phyloP scores from a whole-genome alignment of 2,113 vertebrate genomes.

The Spea bombifrons region DNA sequence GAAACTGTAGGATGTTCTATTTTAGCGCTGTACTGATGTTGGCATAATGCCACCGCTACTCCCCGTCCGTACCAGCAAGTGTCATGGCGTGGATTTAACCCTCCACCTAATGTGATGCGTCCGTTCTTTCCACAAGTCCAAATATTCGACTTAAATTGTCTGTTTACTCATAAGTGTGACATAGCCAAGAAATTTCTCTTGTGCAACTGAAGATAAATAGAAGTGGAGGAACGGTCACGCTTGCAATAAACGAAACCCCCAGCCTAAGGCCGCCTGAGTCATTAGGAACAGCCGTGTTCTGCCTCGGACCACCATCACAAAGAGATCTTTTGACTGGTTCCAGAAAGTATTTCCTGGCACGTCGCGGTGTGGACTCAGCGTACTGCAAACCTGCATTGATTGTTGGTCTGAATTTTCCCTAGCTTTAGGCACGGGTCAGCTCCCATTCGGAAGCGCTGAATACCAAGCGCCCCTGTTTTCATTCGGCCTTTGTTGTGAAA shows the following conservation, averaged over 20 bases:
- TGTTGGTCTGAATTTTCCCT: slow-evolving; percentile 41
- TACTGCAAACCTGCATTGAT: slow-evolving; percentile 20
- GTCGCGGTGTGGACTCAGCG: slow-evolving; percentile 40
- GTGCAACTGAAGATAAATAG: too few species aligned
- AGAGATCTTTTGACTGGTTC: slow-evolving; percentile 25
- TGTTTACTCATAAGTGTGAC: too few species aligned
- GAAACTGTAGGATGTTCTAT: too few species aligned
- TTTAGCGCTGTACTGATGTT: too few species aligned
- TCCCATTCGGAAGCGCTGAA: slow-evolving; percentile 11
- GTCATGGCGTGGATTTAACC: too few species aligned
- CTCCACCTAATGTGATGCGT: too few species aligned
- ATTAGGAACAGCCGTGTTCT: slow-evolving; percentile 30
- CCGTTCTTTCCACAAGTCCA: too few species aligned
- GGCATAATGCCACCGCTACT: too few species aligned
- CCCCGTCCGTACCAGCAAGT: too few species aligned
- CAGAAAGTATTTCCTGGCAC: slow-evolving; percentile 38
- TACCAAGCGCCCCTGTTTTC: slow-evolving; percentile 18
- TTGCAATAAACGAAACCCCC: too few species aligned
- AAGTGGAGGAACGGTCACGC: background rate
- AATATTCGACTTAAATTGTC: too few species aligned
- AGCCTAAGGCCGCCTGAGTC: slow-evolving; percentile 5
- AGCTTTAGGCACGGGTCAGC: slow-evolving; percentile 31
- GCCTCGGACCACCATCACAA: slow-evolving; percentile 33
- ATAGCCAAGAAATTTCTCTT: too few species aligned
- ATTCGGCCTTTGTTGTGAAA: slow-evolving; percentile 17